These are phyloP conservation scores for Gopherus flavomarginatus DNA, from an alignment of 2,113 vertebrate genomes.

Conservation along the genomic window DNA sequence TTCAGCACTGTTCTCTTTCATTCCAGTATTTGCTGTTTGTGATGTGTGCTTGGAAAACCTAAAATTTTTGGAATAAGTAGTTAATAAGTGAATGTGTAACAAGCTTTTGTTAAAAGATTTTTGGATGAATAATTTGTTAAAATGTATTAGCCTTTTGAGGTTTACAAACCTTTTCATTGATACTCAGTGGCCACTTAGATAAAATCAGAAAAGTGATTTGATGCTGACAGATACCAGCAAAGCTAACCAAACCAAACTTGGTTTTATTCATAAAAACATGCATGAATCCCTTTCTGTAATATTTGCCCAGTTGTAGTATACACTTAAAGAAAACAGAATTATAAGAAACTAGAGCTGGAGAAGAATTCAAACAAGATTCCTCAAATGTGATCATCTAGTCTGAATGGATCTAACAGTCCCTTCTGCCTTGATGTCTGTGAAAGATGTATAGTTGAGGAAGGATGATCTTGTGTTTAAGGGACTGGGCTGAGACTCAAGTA, in stretches of 20 bases:
- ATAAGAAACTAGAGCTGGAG: too few relatives aligned
- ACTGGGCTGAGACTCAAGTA: too few relatives aligned
- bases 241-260: background rate
- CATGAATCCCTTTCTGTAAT: background rate
- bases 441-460: too few relatives aligned
- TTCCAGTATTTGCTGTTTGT: background rate
- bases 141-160: background rate
- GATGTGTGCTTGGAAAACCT: background rate
- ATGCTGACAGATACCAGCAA: background rate
- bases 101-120: background rate
- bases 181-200: slow-evolving; percentile 22
- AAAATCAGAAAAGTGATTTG: background rate
- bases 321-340: background rate
- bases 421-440: too few relatives aligned
- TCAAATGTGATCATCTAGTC: too few relatives aligned
- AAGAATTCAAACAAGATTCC: too few relatives aligned
- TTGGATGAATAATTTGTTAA: background rate
- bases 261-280: background rate
- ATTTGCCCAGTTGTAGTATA: slow-evolving; percentile 2
- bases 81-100: background rate
- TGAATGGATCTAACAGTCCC: too few relatives aligned
- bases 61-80: background rate
- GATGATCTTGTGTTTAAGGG: too few relatives aligned
- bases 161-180: slow-evolving; percentile 17
- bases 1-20: background rate